Percentiles rank a stretch among this genome's conserved stretches.
Evolutionary conservation across 1,140 invertebrate genomes (phyloP).

Genomic region (Copidosoma floridanum): DNA sequence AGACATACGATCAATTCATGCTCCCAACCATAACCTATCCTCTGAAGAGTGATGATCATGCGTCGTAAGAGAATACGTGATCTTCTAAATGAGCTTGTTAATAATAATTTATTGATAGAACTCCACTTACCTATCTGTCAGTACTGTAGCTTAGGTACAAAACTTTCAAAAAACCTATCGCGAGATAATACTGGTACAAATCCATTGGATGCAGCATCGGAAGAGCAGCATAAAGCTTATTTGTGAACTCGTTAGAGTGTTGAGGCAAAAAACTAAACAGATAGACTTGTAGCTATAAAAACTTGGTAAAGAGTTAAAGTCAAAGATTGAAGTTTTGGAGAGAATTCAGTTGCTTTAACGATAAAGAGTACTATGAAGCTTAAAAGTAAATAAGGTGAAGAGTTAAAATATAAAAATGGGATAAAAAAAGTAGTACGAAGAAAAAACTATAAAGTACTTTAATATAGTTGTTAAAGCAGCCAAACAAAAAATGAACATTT

Average conservation of each 20-base stretch:
- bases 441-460: too few relatives aligned
- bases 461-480: too few relatives aligned
- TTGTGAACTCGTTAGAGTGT: slow-evolving; percentile 12
- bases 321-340: not conserved
- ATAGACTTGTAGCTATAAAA: slow-evolving; percentile 4
- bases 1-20: too few relatives aligned
- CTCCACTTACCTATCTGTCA: not conserved
- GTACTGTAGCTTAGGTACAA: not conserved
- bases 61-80: too few relatives aligned
- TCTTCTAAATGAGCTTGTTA: too few relatives aligned
- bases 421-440: too few relatives aligned
- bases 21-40: too few relatives aligned
- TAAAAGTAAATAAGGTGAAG: not conserved
- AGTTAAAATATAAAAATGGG: not conserved
- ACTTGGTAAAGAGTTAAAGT: slow-evolving; percentile 1
- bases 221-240: slow-evolving; percentile 19
- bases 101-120: not conserved
- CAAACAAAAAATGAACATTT: too few relatives aligned
- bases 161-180: not conserved
- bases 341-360: not conserved
- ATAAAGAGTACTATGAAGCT: not conserved
- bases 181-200: not conserved
- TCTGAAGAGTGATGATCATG: too few relatives aligned
- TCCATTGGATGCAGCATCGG: not conserved
- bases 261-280: slow-evolving; percentile 1